Evolutionary conservation across 2,888 invertebrate genomes (phyloP).

Genomic region (Phrixothrix hirtus): DNA sequence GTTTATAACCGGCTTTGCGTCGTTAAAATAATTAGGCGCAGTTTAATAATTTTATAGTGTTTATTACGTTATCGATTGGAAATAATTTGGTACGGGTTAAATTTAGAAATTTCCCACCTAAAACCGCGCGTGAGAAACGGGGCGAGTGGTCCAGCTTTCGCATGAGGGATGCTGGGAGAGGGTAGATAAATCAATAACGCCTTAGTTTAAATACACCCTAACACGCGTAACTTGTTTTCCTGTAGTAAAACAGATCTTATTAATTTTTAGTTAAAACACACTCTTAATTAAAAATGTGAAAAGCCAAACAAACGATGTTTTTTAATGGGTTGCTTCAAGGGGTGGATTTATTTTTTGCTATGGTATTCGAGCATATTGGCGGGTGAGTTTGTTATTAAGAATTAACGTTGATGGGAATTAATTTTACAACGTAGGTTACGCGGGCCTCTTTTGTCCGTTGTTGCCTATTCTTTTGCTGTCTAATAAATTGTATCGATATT

Average conservation of each 20-base stretch:
- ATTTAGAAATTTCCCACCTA: too few species aligned
- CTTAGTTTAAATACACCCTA: constrained; percentile 14
- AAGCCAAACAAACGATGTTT: constrained; percentile 4
- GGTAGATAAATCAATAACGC: constrained; percentile 22
- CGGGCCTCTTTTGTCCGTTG: constrained; percentile 67
- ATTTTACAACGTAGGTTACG: too few species aligned
- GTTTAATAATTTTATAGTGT: neutral
- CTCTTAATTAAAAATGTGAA: constrained; percentile 1
- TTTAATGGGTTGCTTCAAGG: constrained; percentile 44
- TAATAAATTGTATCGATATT: constrained; percentile 68
- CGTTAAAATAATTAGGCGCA: neutral
- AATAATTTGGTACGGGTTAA: too few species aligned
- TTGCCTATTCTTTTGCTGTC: constrained; percentile 71
- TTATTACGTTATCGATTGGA: neutral
- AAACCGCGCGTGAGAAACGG: too few species aligned
- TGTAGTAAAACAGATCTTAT: too few species aligned
- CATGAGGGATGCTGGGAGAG: constrained; percentile 19
- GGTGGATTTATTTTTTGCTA: constrained; percentile 50
- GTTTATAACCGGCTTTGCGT: too few species aligned
- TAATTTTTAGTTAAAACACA: too few species aligned
- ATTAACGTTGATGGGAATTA: too few species aligned
- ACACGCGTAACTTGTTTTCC: neutral
- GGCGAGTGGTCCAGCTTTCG: constrained; percentile 3
- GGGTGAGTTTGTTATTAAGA: constrained; percentile 47
- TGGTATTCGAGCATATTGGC: constrained; percentile 55